Conservation (phyloP, 2,888 invertebrate species). For the Ichneumoninae sp. region DNA sequence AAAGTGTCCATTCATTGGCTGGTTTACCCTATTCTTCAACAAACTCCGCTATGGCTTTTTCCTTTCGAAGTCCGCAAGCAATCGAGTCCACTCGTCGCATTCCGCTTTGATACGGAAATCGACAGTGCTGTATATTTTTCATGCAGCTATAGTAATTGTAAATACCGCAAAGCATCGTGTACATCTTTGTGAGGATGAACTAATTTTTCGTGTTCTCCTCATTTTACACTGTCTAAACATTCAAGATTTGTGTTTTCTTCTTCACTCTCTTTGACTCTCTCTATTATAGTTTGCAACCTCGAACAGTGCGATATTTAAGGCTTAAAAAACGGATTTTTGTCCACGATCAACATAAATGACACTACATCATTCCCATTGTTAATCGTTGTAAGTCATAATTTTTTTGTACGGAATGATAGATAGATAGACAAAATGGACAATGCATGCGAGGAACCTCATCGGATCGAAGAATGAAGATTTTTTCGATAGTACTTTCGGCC, state of each 20-base stretch:
- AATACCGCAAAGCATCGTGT: conserved; percentile 53
- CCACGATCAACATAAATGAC: conserved; percentile 30
- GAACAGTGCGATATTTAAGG: conserved; percentile 11
- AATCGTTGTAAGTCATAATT: conserved; percentile 50
- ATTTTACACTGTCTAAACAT: not conserved
- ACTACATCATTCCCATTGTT: conserved; percentile 60
- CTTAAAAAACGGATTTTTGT: conserved; percentile 10
- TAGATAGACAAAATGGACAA: conserved; percentile 34
- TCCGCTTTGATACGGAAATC: not conserved
- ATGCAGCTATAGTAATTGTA: conserved; percentile 52
- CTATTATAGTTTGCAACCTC: conserved; percentile 11
- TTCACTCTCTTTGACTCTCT: not conserved
- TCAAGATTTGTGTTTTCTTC: not conserved
- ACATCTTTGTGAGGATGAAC: conserved; percentile 47
- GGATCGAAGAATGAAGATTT: conserved; percentile 36
- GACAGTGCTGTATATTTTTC: conserved; percentile 32
- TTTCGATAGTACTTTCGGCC: conserved; percentile 34
- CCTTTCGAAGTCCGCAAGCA: conserved; percentile 25
- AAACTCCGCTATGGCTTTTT: conserved; percentile 43
- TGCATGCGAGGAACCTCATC: conserved; percentile 11
- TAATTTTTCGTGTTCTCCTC: conserved; percentile 14
- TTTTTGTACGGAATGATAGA: conserved; percentile 63
- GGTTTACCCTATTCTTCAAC: conserved; percentile 17
- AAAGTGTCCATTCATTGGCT: too few relatives aligned
- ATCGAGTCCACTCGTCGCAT: conserved; percentile 5